These are phyloP conservation scores for Diorhabda carinulata DNA, from an alignment of 1,140 invertebrate genomes.

Conservation along the genomic window DNA sequence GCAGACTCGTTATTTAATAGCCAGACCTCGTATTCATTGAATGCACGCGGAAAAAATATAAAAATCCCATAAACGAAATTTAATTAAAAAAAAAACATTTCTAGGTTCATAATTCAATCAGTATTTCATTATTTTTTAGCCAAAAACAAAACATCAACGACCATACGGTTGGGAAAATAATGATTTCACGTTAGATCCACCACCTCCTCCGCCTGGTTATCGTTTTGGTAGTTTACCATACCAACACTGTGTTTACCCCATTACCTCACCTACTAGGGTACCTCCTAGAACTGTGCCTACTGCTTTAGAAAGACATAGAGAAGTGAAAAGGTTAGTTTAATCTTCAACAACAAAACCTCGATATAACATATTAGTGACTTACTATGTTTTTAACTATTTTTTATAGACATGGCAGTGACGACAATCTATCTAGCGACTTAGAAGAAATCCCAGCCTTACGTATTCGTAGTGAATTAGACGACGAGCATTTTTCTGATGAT, in stretches of 20 bases:
- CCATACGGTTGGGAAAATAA: slow-evolving; percentile 70
- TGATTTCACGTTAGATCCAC: slow-evolving; percentile 53
- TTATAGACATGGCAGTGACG: slow-evolving; percentile 40
- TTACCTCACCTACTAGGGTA: slow-evolving; percentile 54
- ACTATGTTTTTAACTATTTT: neutral
- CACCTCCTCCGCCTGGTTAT: slow-evolving; percentile 55
- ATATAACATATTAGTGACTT: neutral
- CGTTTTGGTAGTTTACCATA: slow-evolving; percentile 64
- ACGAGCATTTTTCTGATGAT: slow-evolving; percentile 76
- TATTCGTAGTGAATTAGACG: slow-evolving; percentile 50
- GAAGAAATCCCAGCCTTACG: slow-evolving; percentile 32
- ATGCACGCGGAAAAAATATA: too few species aligned
- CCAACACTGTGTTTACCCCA: slow-evolving; percentile 46
- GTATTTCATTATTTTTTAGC: slow-evolving; percentile 47
- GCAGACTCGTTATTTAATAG: too few species aligned
- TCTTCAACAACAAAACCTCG: neutral
- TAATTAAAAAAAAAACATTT: neutral
- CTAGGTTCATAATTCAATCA: too few species aligned
- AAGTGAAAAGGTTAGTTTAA: slow-evolving; percentile 57
- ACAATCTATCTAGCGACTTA: slow-evolving; percentile 35
- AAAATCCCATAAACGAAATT: neutral
- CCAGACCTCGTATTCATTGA: too few species aligned
- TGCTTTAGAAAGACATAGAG: slow-evolving; percentile 69
- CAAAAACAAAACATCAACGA: slow-evolving; percentile 68
- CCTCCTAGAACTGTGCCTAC: slow-evolving; percentile 65